Evolutionary conservation across 2,888 invertebrate genomes (phyloP).

Genomic region (Drosophila gaucha): DNA sequence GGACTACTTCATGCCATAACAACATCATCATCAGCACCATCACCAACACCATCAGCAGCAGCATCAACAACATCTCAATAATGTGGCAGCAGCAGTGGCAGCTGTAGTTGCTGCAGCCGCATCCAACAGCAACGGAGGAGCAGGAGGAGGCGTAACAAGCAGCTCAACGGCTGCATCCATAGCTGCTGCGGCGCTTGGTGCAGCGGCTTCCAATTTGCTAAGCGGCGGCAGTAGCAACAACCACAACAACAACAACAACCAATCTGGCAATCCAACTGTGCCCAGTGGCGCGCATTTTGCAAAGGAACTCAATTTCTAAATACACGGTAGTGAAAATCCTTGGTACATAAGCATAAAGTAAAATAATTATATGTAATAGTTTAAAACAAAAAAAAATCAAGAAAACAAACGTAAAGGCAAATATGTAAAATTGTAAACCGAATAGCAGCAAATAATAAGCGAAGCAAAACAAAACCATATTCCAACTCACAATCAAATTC

Average conservation of each 20-base stretch:
- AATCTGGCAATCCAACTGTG: slow-evolving; percentile 61
- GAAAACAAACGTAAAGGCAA: slow-evolving; percentile 15
- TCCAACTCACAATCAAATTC: slow-evolving; percentile 45
- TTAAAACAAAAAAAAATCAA: slow-evolving; percentile 22
- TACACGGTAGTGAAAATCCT: slow-evolving; percentile 77
- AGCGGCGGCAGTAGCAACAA: slow-evolving; percentile 50
- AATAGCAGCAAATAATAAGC: slow-evolving; percentile 52
- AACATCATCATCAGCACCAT: slow-evolving; percentile 78
- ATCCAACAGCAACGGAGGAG: slow-evolving; percentile 45
- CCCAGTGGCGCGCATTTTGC: slow-evolving; percentile 74
- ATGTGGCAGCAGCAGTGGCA: slow-evolving; percentile 69
- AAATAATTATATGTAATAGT: slow-evolving; percentile 66
- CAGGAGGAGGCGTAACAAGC: slow-evolving; percentile 28
- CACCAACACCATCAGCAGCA: slow-evolving; percentile 67
- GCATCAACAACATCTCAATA: slow-evolving; percentile 73
- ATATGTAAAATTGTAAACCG: slow-evolving; percentile 52
- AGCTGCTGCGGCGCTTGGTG: slow-evolving; percentile 61
- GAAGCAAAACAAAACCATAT: slow-evolving; percentile 34
- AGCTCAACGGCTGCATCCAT: slow-evolving; percentile 61
- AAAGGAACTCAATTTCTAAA: slow-evolving; percentile 82
- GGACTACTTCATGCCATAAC: slow-evolving; percentile 98
- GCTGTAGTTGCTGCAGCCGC: slow-evolving; percentile 74
- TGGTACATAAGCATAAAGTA: slow-evolving; percentile 74
- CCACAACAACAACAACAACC: slow-evolving; percentile 45
- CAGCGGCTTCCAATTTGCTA: slow-evolving; percentile 70